These are phyloP conservation scores for Acanthococcus lagerstroemiae DNA, from an alignment of 2,888 invertebrate species.

Conservation along the genomic window DNA sequence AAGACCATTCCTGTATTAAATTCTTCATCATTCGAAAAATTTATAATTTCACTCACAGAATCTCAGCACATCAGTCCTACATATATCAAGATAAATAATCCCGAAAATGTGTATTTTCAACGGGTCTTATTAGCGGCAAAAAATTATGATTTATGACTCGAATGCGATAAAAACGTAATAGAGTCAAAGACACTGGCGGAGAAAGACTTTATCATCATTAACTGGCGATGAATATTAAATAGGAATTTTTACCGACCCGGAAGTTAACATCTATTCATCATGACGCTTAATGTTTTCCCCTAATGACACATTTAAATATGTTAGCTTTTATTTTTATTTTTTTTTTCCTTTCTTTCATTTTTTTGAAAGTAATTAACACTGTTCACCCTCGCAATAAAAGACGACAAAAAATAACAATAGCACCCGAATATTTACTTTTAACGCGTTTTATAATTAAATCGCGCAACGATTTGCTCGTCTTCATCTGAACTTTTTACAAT, in stretches of 20 bases:
- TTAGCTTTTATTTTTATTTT: not conserved
- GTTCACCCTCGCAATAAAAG: not conserved
- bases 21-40: too few relatives aligned
- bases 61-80: too few relatives aligned
- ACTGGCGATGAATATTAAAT: conserved; percentile 15
- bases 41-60: too few relatives aligned
- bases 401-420: not conserved
- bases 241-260: conserved; percentile 25
- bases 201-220: conserved; percentile 28
- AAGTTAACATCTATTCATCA: conserved; percentile 27
- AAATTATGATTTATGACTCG: not conserved
- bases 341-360: too few relatives aligned
- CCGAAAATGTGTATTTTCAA: too few relatives aligned
- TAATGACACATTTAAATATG: conserved; percentile 18
- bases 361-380: not conserved
- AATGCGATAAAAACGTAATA: not conserved
- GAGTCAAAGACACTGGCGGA: not conserved
- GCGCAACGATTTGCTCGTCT: too few relatives aligned
- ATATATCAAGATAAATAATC: too few relatives aligned
- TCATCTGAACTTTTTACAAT: too few relatives aligned
- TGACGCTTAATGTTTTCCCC: conserved; percentile 15
- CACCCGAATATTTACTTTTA: not conserved
- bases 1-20: too few relatives aligned
- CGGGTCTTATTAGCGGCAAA: too few relatives aligned
- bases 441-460: too few relatives aligned